These are phyloP conservation scores for Dicranocentrus wangi DNA, from an alignment of 2,888 invertebrate genomes.

Conservation along the genomic window DNA sequence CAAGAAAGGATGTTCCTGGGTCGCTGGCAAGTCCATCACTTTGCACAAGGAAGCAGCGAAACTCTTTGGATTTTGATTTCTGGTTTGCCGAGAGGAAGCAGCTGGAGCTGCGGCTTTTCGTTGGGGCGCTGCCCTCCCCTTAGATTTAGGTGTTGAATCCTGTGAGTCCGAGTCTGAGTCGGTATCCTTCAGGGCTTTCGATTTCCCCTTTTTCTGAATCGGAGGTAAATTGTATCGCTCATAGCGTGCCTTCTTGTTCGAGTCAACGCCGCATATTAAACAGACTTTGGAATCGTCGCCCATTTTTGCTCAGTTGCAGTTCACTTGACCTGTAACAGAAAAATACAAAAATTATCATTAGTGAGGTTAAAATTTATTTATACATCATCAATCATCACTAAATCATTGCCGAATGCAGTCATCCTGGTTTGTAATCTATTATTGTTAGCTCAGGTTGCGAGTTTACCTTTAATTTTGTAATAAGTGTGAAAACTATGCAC, in stretches of 20 bases:
- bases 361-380: too few relatives aligned
- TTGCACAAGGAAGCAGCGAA: slow-evolving; percentile 56
- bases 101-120: background rate
- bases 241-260: slow-evolving; percentile 40
- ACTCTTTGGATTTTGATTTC: slow-evolving; percentile 57
- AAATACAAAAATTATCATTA: background rate
- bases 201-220: background rate
- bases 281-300: slow-evolving; percentile 28
- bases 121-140: slow-evolving; percentile 21
- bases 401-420: too few relatives aligned
- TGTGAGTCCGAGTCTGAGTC: slow-evolving; percentile 40
- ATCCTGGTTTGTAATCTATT: too few relatives aligned
- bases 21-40: slow-evolving; percentile 45
- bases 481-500: too few relatives aligned
- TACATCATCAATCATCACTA: too few relatives aligned
- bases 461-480: too few relatives aligned
- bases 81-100: slow-evolving; percentile 30
- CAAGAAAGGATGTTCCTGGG: slow-evolving; percentile 49
- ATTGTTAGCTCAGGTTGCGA: too few relatives aligned
- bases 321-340: background rate
- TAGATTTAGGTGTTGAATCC: background rate
- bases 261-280: slow-evolving; percentile 46
- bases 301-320: background rate
- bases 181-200: slow-evolving; percentile 15
- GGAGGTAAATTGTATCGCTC: slow-evolving; percentile 48